These are phyloP conservation scores for Drosophila elegans DNA, from an alignment of 1,140 invertebrate genomes.

Conservation along the genomic window DNA sequence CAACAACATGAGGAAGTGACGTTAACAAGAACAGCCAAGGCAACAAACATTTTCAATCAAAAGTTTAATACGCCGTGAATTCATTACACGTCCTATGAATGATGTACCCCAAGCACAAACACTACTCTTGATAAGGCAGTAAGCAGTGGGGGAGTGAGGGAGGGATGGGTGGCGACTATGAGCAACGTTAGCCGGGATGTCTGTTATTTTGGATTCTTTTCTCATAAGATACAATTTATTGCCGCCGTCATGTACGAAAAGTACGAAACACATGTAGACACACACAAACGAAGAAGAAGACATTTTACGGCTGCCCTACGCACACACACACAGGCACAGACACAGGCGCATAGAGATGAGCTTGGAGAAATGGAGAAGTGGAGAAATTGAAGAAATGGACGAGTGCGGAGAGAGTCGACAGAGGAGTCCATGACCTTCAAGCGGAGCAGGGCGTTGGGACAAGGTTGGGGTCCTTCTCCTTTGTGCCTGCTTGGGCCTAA, in stretches of 20 bases:
- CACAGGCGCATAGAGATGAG: not conserved
- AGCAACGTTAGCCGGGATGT: slow-evolving; percentile 20
- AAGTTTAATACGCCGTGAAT: slow-evolving; percentile 71
- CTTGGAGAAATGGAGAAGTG: not conserved
- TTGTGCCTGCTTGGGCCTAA: slow-evolving; percentile 9
- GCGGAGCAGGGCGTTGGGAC: not conserved
- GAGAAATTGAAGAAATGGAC: too few species aligned
- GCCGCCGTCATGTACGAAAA: slow-evolving; percentile 66
- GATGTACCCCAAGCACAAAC: slow-evolving; percentile 10
- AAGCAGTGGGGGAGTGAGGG: not conserved
- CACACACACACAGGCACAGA: slow-evolving; percentile 17
- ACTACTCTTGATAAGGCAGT: not conserved
- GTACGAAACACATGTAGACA: slow-evolving; percentile 55
- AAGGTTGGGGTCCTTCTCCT: not conserved
- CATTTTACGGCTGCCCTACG: slow-evolving; percentile 54
- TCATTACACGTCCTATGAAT: slow-evolving; percentile 62
- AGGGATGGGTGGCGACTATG: not conserved
- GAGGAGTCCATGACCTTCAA: slow-evolving; percentile 68
- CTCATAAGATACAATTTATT: slow-evolving; percentile 83
- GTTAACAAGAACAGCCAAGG: slow-evolving; percentile 6
- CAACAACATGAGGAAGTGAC: not conserved
- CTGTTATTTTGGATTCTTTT: slow-evolving; percentile 71
- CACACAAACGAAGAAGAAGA: slow-evolving; percentile 31
- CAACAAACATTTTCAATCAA: slow-evolving; percentile 64
- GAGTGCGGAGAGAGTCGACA: slow-evolving; percentile 1